phyloP scores from a whole-genome alignment of 2,113 vertebrate genomes.

The Poeciliopsis retropinna region DNA sequence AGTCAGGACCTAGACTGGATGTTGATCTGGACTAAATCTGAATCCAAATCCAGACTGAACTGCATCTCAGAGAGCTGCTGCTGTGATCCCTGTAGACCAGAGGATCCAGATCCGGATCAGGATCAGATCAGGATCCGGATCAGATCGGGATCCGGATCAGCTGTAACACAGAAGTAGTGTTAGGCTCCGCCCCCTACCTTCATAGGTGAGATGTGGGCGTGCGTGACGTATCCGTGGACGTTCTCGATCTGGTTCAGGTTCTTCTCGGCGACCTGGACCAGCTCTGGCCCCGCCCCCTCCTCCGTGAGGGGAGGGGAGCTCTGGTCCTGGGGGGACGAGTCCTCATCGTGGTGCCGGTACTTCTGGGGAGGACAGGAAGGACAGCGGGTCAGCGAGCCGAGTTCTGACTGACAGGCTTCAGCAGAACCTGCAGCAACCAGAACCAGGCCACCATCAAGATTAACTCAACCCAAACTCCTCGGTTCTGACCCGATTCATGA shows the following conservation, averaged over 20 bases:
- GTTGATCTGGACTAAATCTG: too few relatives aligned
- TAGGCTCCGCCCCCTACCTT: slow-evolving; percentile 83
- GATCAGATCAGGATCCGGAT: background rate
- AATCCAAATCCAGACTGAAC: too few relatives aligned
- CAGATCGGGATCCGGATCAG: background rate
- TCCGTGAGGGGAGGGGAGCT: slow-evolving; percentile 87
- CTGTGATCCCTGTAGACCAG: too few relatives aligned
- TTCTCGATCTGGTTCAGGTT: slow-evolving; percentile 95
- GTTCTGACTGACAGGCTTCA: background rate
- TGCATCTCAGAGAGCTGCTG: too few relatives aligned
- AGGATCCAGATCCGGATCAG: too few relatives aligned
- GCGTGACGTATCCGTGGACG: slow-evolving; percentile 93
- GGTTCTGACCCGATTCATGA: too few relatives aligned
- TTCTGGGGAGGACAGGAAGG: slow-evolving; percentile 79
- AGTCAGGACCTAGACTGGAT: too few relatives aligned
- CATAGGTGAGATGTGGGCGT: slow-evolving; percentile 96
- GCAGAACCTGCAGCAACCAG: too few relatives aligned
- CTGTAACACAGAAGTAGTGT: background rate
- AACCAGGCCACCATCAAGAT: too few relatives aligned
- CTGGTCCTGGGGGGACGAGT: slow-evolving; percentile 87
- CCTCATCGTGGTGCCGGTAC: slow-evolving; percentile 94
- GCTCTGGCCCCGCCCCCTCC: slow-evolving; percentile 86
- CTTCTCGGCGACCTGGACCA: slow-evolving; percentile 95
- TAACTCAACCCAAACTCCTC: too few relatives aligned
- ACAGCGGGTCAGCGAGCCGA: background rate